These are phyloP conservation scores for Caenorhabditis imperialis DNA, from an alignment of 2,888 invertebrate species.

Conservation along the genomic window DNA sequence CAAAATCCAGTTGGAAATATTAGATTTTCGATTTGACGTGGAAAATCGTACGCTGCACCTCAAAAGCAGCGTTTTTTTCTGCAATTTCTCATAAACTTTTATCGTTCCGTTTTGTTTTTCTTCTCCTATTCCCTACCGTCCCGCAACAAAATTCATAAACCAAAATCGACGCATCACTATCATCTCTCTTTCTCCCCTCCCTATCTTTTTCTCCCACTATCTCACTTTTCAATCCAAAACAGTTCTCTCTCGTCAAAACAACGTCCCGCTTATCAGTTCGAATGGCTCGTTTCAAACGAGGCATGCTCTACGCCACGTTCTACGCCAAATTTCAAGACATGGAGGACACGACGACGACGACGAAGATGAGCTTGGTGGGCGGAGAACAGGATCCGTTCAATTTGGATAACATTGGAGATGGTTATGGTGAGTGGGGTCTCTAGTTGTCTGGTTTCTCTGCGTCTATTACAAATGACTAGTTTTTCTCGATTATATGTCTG, in stretches of 20 bases:
- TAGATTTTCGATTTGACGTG: too few species aligned
- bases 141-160: background rate
- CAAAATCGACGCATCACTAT: conserved; percentile 1
- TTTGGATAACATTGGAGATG: conserved; percentile 49
- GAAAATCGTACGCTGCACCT: too few species aligned
- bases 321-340: conserved; percentile 31
- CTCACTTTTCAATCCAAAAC: background rate
- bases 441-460: too few species aligned
- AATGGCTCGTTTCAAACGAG: conserved; percentile 17
- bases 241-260: too few species aligned
- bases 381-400: conserved; percentile 27
- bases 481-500: too few species aligned
- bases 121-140: conserved; percentile 1
- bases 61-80: too few species aligned
- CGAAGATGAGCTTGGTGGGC: background rate
- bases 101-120: conserved; percentile 10
- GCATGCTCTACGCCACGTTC: conserved; percentile 44
- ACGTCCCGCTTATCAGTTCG: too few species aligned
- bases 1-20: too few species aligned
- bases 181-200: background rate
- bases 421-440: conserved; percentile 24
- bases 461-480: too few species aligned
- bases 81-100: too few species aligned
- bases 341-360: conserved; percentile 3
- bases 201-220: background rate